Evolutionary conservation across 2,797 vertebrate genomes (phyloP), one percentile per base, ranked within the genome.

Genomic region (Florisuga fusca): DNA sequence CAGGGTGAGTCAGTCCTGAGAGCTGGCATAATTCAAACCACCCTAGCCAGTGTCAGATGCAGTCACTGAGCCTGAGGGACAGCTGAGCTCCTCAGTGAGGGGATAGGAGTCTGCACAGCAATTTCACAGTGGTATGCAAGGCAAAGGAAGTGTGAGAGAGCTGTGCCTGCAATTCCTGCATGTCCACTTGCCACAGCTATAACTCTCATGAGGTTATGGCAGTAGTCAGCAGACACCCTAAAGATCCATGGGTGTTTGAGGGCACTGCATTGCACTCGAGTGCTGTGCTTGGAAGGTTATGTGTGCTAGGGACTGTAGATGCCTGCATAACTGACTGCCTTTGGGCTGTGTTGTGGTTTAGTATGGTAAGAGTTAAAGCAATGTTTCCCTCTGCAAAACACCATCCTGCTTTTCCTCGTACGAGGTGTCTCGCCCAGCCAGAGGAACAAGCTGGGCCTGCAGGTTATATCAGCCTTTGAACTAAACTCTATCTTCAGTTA

Each of bases 361-460:
- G 63, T 25, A 57, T 0, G 0, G 64, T 22, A 77, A 91, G 89
- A 87, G 21, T 77, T 89, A 82, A 89, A 94, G 31, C 31, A 41
- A 38, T 50, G 2, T 80, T 83, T 89, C 27, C 50, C 38, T 89
- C 58, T 92, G 69, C 76, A 95, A 92, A 90, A 85, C 8, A 3
- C 59, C 80, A 22, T 89, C 66, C 55, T 89, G 73, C 34, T 79
- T 66, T 74, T 64, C 73, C 31, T 83, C 22, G 5, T 51, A 10
- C 0, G 0, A 94, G 68, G 18, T 92, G 64, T 48, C 29, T 36
- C 54, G 45, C 31, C 6, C 21, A 92, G 79, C 91, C 80, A 77
- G 92, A 94, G 25, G 33, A 97, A 91, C 84, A 75, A 89, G 89
- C 63, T 73, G 13, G 21, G 20, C 84, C 73, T 76, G 87, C 53